Evolutionary conservation across 2,888 invertebrate genomes (phyloP).

Genomic region (Linnaemya tessellans): DNA sequence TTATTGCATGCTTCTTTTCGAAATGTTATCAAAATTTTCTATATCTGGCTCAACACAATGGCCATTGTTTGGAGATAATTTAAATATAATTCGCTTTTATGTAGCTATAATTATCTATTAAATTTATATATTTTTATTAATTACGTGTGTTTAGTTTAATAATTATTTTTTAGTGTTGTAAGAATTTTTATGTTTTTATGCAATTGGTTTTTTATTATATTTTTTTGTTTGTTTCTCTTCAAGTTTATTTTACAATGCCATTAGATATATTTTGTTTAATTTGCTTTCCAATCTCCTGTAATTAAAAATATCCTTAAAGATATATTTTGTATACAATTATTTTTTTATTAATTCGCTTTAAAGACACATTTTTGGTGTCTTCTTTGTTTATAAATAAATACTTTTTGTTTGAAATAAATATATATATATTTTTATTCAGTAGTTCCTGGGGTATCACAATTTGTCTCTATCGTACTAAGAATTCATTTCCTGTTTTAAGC

Average conservation of each 20-base stretch:
- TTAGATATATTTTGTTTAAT: conserved; percentile 33
- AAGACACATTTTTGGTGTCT: conserved; percentile 6
- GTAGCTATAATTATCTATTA: conserved; percentile 34
- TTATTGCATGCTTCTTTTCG: conserved; percentile 28
- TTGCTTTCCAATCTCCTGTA: conserved; percentile 24
- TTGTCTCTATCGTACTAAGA: no score
- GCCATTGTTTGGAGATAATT: conserved; percentile 25
- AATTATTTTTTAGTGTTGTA: conserved; percentile 53
- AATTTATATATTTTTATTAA: conserved; percentile 51
- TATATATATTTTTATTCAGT: not conserved
- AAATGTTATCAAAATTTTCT: conserved; percentile 31
- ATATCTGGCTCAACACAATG: conserved; percentile 11
- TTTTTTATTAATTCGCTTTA: conserved; percentile 2
- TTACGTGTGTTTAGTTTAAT: conserved; percentile 40
- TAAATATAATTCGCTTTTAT: conserved; percentile 21
- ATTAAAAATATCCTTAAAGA: conserved; percentile 8
- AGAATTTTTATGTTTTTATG: conserved; percentile 38
- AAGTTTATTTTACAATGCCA: conserved; percentile 39
- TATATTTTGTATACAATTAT: conserved; percentile 31
- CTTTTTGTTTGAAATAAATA: conserved; percentile 10
- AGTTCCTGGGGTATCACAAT: not conserved
- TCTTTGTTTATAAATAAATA: conserved; percentile 28
- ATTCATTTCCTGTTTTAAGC: no score
- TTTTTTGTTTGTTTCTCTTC: conserved; percentile 32
- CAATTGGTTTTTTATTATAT: conserved; percentile 32